These are phyloP conservation scores for Circaetus gallicus DNA, from an alignment of 2,113 vertebrate genomes.

Conservation along the genomic window DNA sequence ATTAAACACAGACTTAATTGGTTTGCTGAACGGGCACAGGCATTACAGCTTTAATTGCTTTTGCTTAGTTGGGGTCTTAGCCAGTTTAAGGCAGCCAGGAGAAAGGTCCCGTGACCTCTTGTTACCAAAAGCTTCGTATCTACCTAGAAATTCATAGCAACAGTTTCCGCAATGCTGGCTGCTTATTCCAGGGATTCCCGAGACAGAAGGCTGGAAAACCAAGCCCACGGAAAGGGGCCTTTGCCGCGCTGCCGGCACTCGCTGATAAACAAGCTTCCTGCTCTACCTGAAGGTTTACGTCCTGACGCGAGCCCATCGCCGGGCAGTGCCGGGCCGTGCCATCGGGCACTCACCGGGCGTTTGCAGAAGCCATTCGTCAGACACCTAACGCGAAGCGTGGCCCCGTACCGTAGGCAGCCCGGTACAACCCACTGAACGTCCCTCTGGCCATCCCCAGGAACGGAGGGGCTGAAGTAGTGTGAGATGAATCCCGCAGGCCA, in stretches of 20 bases:
- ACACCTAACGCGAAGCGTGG: fast-evolving
- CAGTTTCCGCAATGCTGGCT: background rate
- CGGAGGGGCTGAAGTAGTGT: background rate
- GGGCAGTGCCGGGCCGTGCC: background rate
- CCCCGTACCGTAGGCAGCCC: background rate
- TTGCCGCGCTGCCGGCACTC: background rate
- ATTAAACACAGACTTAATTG: background rate
- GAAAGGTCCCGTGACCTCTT: background rate
- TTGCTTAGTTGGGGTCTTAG: background rate
- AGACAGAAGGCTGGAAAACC: background rate
- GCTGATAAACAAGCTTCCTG: fast-evolving
- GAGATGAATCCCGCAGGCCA: background rate
- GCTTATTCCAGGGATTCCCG: background rate
- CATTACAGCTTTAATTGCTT: background rate
- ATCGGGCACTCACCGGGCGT: fast-evolving
- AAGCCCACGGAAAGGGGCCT: background rate
- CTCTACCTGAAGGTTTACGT: background rate
- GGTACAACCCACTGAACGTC: too few relatives aligned
- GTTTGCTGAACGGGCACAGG: background rate
- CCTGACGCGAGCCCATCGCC: fast-evolving
- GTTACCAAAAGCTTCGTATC: background rate
- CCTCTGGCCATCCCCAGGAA: background rate
- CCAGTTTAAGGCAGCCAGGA: background rate
- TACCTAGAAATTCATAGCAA: background rate
- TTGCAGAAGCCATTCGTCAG: background rate